Conservation (phyloP, 2,113 vertebrate genomes). For the Sapayoa aenigma region DNA sequence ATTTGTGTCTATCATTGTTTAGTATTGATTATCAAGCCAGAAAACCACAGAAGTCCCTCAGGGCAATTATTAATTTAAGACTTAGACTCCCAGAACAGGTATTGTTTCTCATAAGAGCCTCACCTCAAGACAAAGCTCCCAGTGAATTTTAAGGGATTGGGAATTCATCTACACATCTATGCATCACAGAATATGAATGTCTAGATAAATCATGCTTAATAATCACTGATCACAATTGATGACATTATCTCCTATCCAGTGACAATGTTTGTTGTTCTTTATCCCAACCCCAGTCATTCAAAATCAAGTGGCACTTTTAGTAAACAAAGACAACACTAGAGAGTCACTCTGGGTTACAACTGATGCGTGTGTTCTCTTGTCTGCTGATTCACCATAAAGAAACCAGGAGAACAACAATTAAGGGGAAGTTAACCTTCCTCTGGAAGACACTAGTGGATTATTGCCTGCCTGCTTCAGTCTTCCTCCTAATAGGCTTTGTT, state of each 20-base stretch:
- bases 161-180: background rate
- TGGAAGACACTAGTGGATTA: background rate
- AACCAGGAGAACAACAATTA: background rate
- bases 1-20: background rate
- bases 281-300: background rate
- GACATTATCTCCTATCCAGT: background rate
- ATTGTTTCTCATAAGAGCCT: background rate
- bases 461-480: background rate
- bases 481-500: background rate
- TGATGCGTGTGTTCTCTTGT: background rate
- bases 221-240: background rate
- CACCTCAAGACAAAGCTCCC: background rate
- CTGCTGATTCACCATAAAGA: background rate
- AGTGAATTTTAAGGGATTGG: background rate
- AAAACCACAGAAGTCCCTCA: background rate
- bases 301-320: background rate
- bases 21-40: background rate
- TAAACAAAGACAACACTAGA: background rate
- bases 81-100: background rate
- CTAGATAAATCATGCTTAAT: background rate
- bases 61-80: background rate
- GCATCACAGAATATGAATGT: background rate
- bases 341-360: background rate
- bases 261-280: background rate
- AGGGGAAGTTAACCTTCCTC: background rate